Conservation (phyloP, 2,888 invertebrate species). For the Koerneria pararmatus region DNA sequence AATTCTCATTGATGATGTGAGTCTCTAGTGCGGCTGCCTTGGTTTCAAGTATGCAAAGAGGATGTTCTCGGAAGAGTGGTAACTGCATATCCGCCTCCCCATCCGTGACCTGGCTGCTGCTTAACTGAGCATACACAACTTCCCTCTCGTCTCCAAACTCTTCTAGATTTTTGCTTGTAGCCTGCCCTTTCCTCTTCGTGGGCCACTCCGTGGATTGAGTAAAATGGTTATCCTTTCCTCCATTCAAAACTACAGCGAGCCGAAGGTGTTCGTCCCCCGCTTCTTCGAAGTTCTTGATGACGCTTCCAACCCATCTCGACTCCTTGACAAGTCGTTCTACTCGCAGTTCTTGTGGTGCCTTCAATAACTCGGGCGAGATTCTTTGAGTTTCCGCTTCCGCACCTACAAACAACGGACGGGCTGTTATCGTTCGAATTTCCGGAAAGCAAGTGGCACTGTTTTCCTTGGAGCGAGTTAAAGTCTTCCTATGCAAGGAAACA, state of each 20-base stretch:
- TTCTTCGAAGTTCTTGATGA: constrained; percentile 30
- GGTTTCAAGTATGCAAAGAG: constrained; percentile 27
- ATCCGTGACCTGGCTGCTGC: constrained; percentile 29
- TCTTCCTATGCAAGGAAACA: constrained; percentile 44
- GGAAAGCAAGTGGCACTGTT: constrained; percentile 33
- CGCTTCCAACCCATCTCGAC: constrained; percentile 26
- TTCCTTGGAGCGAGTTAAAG: constrained; percentile 35
- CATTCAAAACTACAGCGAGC: constrained; percentile 44
- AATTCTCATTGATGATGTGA: not conserved
- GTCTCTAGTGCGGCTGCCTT: constrained; percentile 33
- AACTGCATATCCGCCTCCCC: constrained; percentile 33
- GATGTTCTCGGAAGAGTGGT: constrained; percentile 29
- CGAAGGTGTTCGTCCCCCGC: constrained; percentile 42
- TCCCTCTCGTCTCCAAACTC: constrained; percentile 51
- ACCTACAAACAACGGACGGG: constrained; percentile 35
- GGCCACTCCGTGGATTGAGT: constrained; percentile 27
- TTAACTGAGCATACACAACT: constrained; percentile 46
- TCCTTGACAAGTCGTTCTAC: constrained; percentile 24
- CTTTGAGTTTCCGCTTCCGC: constrained; percentile 35
- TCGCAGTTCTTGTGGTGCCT: constrained; percentile 22
- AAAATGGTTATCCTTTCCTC: constrained; percentile 22
- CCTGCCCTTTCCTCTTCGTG: constrained; percentile 31
- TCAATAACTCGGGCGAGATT: constrained; percentile 32
- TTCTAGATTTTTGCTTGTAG: constrained; percentile 33
- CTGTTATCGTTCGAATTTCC: constrained; percentile 42